Evolutionary conservation across 2,113 vertebrate species (phyloP).

Genomic region (Microcebus ravelobensis): DNA sequence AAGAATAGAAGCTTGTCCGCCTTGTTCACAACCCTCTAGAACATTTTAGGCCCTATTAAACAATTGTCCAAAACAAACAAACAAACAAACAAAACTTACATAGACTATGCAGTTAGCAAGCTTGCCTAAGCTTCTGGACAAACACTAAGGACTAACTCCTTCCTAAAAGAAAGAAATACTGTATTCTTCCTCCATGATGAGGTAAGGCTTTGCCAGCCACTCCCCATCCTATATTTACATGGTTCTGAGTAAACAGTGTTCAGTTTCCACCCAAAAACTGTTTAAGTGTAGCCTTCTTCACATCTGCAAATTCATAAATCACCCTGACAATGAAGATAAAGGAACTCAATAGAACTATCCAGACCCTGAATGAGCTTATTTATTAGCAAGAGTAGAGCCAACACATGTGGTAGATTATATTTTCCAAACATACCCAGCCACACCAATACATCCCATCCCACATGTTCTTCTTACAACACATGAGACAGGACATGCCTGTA

Average conservation of each 20-base stretch:
- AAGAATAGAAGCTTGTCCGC: neutral
- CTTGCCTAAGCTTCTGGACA: conserved; percentile 33
- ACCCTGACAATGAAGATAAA: conserved; percentile 24
- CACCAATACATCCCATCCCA: neutral
- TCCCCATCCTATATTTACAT: conserved; percentile 32
- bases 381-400: conserved; percentile 26
- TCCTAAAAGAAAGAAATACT: conserved; percentile 6
- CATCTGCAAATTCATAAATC: conserved; percentile 56
- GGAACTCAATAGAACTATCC: neutral
- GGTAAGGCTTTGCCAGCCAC: conserved; percentile 37
- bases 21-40: conserved; percentile 5
- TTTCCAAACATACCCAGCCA: neutral
- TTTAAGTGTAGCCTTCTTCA: conserved; percentile 27
- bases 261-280: conserved; percentile 44
- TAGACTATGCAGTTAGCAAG: neutral
- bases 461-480: neutral
- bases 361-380: neutral
- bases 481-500: neutral
- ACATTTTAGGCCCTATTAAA: conserved; percentile 27
- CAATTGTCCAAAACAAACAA: neutral
- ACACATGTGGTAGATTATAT: neutral
- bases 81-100: neutral
- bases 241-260: conserved; percentile 47
- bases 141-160: conserved; percentile 27
- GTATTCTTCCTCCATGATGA: conserved; percentile 55